Evolutionary conservation across 2,797 vertebrate genomes (phyloP).

Genomic region (Borostomias antarcticus): DNA sequence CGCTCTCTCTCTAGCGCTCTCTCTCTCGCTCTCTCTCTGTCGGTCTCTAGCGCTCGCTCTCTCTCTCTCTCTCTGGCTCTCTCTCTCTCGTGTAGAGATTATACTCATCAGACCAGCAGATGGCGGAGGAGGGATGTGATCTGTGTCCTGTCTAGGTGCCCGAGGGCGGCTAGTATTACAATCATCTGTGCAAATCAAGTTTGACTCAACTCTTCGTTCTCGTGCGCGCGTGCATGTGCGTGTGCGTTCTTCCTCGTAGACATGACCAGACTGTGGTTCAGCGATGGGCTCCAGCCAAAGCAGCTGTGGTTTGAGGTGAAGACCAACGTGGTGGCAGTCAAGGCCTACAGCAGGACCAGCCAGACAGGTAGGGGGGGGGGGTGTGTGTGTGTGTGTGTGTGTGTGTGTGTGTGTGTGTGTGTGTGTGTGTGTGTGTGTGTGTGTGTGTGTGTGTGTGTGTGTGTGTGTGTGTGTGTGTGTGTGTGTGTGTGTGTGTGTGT

Average conservation of each 20-base stretch:
- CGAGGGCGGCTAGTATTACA: neutral
- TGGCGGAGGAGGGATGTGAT: too few relatives aligned
- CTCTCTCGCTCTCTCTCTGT: neutral
- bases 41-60: too few relatives aligned
- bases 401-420: neutral
- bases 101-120: too few relatives aligned
- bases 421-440: neutral
- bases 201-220: too few relatives aligned
- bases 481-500: too few relatives aligned
- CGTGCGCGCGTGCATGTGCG: too few relatives aligned
- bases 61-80: too few relatives aligned
- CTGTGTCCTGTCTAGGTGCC: too few relatives aligned
- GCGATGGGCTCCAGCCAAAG: conserved; percentile 73
- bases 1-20: neutral
- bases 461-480: too few relatives aligned
- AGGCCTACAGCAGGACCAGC: conserved; percentile 78
- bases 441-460: too few relatives aligned
- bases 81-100: too few relatives aligned
- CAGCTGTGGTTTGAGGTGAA: conserved; percentile 85
- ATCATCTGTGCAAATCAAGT: neutral
- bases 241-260: conserved; percentile 52
- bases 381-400: neutral
- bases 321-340: conserved; percentile 76
- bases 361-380: conserved; percentile 78
- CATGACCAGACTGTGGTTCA: conserved; percentile 83